Percentiles rank a stretch among this genome's conserved stretches.
These are phyloP conservation scores for Tridacna crocea DNA, from an alignment of 2,888 invertebrate species.

Conservation along the genomic window DNA sequence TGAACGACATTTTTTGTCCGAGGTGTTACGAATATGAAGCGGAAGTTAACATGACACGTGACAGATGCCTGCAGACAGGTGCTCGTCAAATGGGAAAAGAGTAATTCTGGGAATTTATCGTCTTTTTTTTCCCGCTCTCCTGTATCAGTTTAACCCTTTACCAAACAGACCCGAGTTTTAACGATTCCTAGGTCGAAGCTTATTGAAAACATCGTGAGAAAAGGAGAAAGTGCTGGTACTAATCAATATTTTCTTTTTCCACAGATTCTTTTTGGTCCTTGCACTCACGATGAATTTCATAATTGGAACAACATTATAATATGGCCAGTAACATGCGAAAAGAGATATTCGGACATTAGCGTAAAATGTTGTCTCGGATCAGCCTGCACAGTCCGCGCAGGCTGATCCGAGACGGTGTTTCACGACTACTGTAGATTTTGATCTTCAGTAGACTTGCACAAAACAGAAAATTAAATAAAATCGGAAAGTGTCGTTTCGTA, in stretches of 20 bases:
- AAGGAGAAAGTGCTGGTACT: neutral
- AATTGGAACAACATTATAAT: too few relatives aligned
- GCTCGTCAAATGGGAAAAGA: conserved; percentile 35
- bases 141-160: neutral
- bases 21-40: conserved; percentile 39
- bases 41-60: conserved; percentile 64
- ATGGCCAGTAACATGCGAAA: too few relatives aligned
- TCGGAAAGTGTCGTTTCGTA: too few relatives aligned
- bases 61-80: conserved; percentile 62
- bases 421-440: too few relatives aligned
- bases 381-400: too few relatives aligned
- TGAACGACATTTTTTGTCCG: conserved; percentile 23
- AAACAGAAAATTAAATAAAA: too few relatives aligned
- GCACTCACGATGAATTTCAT: too few relatives aligned
- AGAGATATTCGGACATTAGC: too few relatives aligned
- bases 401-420: too few relatives aligned
- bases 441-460: too few relatives aligned
- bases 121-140: too few relatives aligned
- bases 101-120: conserved; percentile 13
- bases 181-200: neutral
- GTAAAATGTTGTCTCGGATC: too few relatives aligned
- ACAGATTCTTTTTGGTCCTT: neutral
- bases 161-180: neutral
- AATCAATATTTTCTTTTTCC: neutral
- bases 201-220: neutral